Percentiles rank a stretch among this genome's conserved stretches.
phyloP scores from a whole-genome alignment of 2,888 invertebrate genomes.

The Patella ulyssiponensis region DNA sequence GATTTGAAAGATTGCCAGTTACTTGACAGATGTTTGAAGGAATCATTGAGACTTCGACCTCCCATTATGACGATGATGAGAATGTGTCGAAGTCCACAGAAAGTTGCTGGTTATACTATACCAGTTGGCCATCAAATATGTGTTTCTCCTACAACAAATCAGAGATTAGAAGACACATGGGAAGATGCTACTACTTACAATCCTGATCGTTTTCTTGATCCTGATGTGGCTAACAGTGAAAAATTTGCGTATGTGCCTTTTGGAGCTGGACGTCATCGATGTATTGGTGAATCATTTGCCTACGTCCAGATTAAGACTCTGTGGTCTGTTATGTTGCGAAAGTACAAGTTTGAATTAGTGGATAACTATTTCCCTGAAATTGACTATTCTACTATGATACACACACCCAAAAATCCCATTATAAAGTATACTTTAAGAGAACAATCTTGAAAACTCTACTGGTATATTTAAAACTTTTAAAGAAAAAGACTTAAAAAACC shows the following conservation, averaged over 20 bases:
- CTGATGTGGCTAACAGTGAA: conserved; percentile 51
- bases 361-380: conserved; percentile 58
- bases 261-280: conserved; percentile 64
- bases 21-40: conserved; percentile 64
- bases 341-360: conserved; percentile 56
- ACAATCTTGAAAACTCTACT: not conserved
- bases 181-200: conserved; percentile 44
- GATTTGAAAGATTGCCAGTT: conserved; percentile 57
- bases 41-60: conserved; percentile 62
- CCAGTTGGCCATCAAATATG: conserved; percentile 66
- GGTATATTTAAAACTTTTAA: not conserved
- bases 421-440: conserved; percentile 46
- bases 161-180: conserved; percentile 57
- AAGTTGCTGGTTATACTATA: conserved; percentile 57
- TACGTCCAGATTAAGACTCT: conserved; percentile 66
- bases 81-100: conserved; percentile 56
- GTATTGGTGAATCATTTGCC: conserved; percentile 67
- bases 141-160: conserved; percentile 64
- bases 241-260: conserved; percentile 66
- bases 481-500: too few species aligned
- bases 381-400: conserved; percentile 64
- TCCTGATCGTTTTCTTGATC: conserved; percentile 61
- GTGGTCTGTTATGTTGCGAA: conserved; percentile 53
- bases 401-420: conserved; percentile 60
- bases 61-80: conserved; percentile 68